These are phyloP conservation scores for Lithophane leautieri DNA, from an alignment of 2,888 invertebrate genomes.

Conservation along the genomic window DNA sequence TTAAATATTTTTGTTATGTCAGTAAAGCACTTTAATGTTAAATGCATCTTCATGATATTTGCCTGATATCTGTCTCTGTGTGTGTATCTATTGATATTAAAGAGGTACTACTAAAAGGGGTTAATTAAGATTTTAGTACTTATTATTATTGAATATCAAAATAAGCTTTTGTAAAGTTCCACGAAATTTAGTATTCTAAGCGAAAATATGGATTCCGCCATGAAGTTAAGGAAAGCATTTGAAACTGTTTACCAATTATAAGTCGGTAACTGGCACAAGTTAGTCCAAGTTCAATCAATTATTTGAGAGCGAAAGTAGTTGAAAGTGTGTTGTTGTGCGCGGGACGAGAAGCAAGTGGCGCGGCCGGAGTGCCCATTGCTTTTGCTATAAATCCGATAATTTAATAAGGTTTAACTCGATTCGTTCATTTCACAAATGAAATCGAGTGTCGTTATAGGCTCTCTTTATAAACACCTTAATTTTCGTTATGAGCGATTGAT, in stretches of 20 bases:
- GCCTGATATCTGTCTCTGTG: not conserved
- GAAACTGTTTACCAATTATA: slow-evolving; percentile 61
- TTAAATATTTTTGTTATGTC: not conserved
- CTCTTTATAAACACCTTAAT: slow-evolving; percentile 87
- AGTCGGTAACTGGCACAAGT: slow-evolving; percentile 56
- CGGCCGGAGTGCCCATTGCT: slow-evolving; percentile 53
- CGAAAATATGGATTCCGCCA: slow-evolving; percentile 16
- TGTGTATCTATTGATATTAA: too few relatives aligned
- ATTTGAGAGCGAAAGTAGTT: slow-evolving; percentile 70
- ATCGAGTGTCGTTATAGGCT: slow-evolving; percentile 80
- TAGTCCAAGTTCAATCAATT: slow-evolving; percentile 65
- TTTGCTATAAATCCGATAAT: slow-evolving; percentile 77
- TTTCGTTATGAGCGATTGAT: slow-evolving; percentile 73
- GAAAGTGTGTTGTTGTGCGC: slow-evolving; percentile 60
- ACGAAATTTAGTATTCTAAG: slow-evolving; percentile 5
- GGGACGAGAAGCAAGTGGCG: slow-evolving; percentile 45
- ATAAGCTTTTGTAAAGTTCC: slow-evolving; percentile 10
- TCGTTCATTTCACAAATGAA: slow-evolving; percentile 83
- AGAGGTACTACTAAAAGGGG: not conserved
- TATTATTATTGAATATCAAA: slow-evolving; percentile 1
- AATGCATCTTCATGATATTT: not conserved
- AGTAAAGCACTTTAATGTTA: too few relatives aligned
- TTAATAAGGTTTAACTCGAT: slow-evolving; percentile 76
- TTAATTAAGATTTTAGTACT: not conserved
- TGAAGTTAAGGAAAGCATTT: slow-evolving; percentile 45